Evolutionary conservation across 2,113 vertebrate genomes (phyloP), one percentile per base, ranked within the genome.

Genomic region (Corapipo altera): DNA sequence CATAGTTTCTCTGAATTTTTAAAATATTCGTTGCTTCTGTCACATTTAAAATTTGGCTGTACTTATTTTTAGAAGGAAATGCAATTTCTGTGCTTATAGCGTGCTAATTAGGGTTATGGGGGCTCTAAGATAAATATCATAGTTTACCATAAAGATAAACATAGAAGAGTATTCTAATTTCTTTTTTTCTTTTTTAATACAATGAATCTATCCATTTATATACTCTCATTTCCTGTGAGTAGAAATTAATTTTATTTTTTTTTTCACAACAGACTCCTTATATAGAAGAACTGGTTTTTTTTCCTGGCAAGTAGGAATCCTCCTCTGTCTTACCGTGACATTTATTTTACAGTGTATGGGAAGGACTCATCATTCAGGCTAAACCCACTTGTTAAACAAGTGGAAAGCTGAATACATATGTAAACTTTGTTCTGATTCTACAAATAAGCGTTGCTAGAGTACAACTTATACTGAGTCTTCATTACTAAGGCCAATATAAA

Each of bases 181-280:
- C 1, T 15, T 54, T 48, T 58, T 35, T n/a, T n/a, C n/a, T n/a
- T n/a, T 54, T n/a, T 58, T n/a, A 54, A 32, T 46, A 7, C 1
- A 3, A 4, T 39, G 5, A 39, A n/a, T 61, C 1, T 0, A 3
- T 87, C 20, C 6, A 19, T 86, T 76, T 27, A 27, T 39, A 8
- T 27, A 21, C 9, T 84, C 20, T 57, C 4, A 23, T 51, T 81
- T 65, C 5, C 10, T 27, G 15, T 15, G 8, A 70, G 3, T 21
- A 66, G 23, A 48, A 91, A 61, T 18, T 35, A 32, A 12, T 84
- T 87, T 57, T 19, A 6, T 11, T 19, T 54, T 70, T 59, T 59
- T 16, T 7, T 43, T 67, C 15, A 32, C 6, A n/a, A 48, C 5
- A 4, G 33, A n/a, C 7, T 77, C 9, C 5, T 27, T 73, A 8